phyloP scores from a whole-genome alignment of 2,888 invertebrate species.

The Lydus trimaculatus region DNA sequence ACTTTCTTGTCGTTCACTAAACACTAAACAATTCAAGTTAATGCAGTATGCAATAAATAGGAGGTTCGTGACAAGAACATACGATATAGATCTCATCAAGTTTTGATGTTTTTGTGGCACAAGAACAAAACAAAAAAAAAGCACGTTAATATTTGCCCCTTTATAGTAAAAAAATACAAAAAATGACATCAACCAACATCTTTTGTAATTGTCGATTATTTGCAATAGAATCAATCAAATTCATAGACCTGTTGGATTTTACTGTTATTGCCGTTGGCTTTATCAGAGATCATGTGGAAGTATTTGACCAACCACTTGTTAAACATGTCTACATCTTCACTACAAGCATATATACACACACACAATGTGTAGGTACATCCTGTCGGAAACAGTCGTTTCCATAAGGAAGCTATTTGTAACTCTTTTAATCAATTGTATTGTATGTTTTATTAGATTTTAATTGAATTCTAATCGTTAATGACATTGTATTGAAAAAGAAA shows the following conservation, averaged over 20 bases:
- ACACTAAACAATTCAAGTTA: not conserved
- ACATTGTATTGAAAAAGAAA: not conserved
- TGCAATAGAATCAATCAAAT: not conserved
- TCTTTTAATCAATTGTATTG: not conserved
- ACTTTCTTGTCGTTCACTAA: not conserved
- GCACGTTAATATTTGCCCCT: not conserved
- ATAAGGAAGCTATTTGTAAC: not conserved
- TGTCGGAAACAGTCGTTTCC: not conserved
- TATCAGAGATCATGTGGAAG: not conserved
- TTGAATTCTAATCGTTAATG: not conserved
- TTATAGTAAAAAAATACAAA: not conserved
- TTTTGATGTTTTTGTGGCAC: not conserved
- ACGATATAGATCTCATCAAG: not conserved
- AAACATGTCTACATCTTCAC: constrained; percentile 5
- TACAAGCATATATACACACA: not conserved
- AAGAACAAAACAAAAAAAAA: not conserved
- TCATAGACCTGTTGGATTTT: constrained; percentile 1
- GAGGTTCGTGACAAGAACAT: not conserved
- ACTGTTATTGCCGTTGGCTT: not conserved
- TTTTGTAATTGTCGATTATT: not conserved
- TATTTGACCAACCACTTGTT: constrained; percentile 7
- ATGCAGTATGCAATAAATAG: not conserved
- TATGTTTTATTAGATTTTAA: not conserved
- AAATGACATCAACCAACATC: not conserved
- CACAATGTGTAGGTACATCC: not conserved